Percentiles rank a stretch among this genome's conserved stretches.
These are phyloP conservation scores for Palythoa caribaeorum DNA, from an alignment of 92 coral and sea anemone species.

Conservation along the genomic window DNA sequence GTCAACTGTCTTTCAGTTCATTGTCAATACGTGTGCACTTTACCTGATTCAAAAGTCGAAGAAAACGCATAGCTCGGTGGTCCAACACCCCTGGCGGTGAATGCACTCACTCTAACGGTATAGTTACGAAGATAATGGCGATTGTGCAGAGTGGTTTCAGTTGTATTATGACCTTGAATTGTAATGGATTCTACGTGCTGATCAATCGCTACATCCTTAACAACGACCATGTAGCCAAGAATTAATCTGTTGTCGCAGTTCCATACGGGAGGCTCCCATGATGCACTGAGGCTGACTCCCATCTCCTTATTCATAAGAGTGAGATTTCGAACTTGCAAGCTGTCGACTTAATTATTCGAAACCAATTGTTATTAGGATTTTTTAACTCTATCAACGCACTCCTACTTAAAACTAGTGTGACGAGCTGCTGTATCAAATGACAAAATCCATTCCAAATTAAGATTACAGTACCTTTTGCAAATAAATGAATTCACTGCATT, in stretches of 20 bases:
- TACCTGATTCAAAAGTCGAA: conserved; percentile 31
- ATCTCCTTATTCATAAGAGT: neutral
- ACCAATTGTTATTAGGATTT: neutral
- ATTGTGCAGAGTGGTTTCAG: neutral
- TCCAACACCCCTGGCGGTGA: conserved; percentile 20
- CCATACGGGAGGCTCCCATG: conserved; percentile 20
- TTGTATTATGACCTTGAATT: neutral
- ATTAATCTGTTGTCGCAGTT: neutral
- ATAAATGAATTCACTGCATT: too few relatives aligned
- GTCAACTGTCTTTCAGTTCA: too few relatives aligned
- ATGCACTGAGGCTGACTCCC: conserved; percentile 17
- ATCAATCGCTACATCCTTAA: conserved; percentile 13
- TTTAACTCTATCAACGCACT: neutral
- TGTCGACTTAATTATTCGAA: neutral
- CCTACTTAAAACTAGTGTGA: neutral
- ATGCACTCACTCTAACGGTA: neutral
- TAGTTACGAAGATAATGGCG: conserved; percentile 26
- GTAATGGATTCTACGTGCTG: neutral
- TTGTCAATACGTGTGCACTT: neutral
- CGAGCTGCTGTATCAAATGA: too few relatives aligned
- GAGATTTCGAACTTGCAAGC: neutral
- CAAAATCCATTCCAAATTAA: too few relatives aligned
- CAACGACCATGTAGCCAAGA: conserved; percentile 17
- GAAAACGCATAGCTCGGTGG: neutral
- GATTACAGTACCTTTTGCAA: too few relatives aligned